These are phyloP conservation scores for Mungos mungo DNA, from an alignment of 2,113 vertebrate genomes.

Conservation along the genomic window DNA sequence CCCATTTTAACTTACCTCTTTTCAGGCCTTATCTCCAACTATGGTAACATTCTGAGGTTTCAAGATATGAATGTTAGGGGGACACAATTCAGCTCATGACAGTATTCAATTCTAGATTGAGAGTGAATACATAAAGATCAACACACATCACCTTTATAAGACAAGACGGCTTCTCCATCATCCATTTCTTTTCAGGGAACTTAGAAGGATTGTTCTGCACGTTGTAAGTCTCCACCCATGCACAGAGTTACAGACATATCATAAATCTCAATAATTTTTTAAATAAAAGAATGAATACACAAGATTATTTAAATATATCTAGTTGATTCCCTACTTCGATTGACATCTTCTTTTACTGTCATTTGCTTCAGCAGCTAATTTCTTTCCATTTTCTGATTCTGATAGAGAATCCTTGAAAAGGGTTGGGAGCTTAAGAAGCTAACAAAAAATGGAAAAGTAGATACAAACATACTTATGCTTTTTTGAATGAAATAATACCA, in stretches of 20 bases:
- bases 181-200: not conserved
- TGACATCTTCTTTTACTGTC: not conserved
- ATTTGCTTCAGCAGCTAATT: not conserved
- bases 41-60: not conserved
- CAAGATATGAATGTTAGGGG: not conserved
- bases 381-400: not conserved
- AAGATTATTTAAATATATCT: not conserved
- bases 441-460: not conserved
- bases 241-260: not conserved
- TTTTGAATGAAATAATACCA: not conserved
- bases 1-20: not conserved
- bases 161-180: not conserved
- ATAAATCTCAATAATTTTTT: not conserved
- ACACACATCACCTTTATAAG: not conserved
- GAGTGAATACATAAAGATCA: not conserved
- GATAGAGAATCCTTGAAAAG: not conserved
- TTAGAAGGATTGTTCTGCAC: not conserved
- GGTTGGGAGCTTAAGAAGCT: fast-evolving
- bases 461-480: not conserved
- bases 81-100: not conserved
- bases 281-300: not conserved
- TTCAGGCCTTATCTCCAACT: not conserved
- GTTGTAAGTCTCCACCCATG: not conserved
- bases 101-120: not conserved
- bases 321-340: not conserved